Evolutionary conservation across 2,888 invertebrate genomes (phyloP).

Genomic region (Agonopterix alstromeriana): DNA sequence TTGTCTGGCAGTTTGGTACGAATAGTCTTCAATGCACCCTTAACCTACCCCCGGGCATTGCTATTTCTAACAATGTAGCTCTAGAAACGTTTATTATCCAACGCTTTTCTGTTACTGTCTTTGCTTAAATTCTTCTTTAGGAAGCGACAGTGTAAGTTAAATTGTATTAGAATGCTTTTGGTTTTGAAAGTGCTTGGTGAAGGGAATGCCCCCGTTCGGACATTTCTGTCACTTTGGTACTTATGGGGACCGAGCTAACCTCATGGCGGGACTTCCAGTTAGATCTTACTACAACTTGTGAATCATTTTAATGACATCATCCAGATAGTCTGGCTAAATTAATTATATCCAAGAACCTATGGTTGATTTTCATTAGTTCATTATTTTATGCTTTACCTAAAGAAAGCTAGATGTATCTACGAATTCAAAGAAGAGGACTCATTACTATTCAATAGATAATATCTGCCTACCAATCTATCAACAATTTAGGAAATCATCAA

Average conservation of each 20-base stretch:
- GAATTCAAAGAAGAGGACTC: too few relatives aligned
- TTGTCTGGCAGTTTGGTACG: slow-evolving; percentile 42
- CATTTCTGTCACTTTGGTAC: slow-evolving; percentile 48
- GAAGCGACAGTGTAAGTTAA: slow-evolving; percentile 13
- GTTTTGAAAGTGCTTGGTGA: slow-evolving; percentile 17
- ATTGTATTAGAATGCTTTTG: background rate
- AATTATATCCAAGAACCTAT: too few relatives aligned
- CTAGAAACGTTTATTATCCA: slow-evolving; percentile 20
- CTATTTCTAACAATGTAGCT: slow-evolving; percentile 19
- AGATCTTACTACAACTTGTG: too few relatives aligned
- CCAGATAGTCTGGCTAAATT: too few relatives aligned
- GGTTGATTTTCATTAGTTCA: too few relatives aligned
- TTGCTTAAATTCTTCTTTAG: background rate
- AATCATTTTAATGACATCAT: too few relatives aligned
- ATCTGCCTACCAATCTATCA: too few relatives aligned
- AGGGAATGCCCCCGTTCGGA: slow-evolving; percentile 49
- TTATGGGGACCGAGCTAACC: slow-evolving; percentile 32
- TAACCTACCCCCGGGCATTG: slow-evolving; percentile 54
- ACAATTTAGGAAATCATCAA: too few relatives aligned
- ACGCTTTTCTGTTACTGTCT: slow-evolving; percentile 19
- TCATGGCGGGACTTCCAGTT: slow-evolving; percentile 26
- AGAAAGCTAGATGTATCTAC: too few relatives aligned
- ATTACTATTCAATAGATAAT: too few relatives aligned
- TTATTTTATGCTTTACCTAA: too few relatives aligned
- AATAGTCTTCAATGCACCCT: slow-evolving; percentile 65